These are phyloP conservation scores for Petrocephalus sullivani DNA, from an alignment of 2,797 vertebrate genomes.

Conservation along the genomic window DNA sequence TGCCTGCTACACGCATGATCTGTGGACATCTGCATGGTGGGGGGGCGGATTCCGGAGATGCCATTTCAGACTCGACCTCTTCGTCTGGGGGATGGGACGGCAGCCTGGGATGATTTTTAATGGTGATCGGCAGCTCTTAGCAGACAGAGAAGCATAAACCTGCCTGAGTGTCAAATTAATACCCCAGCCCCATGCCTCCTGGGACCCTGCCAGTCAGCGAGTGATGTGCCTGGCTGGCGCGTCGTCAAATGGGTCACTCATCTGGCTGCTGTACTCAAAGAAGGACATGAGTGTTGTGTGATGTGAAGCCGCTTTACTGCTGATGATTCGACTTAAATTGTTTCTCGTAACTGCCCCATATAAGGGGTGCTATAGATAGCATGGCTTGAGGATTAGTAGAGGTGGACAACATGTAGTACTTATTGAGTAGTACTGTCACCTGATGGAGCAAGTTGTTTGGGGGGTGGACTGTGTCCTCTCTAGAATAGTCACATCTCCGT, in stretches of 20 bases:
- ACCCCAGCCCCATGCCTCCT: not conserved
- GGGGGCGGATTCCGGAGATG: not conserved
- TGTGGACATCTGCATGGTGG: not conserved
- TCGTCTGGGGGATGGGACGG: not conserved
- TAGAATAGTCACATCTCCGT: not conserved
- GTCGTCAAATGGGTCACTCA: conserved; percentile 39
- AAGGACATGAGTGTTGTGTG: conserved; percentile 16
- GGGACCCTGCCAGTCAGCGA: not conserved
- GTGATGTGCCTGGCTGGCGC: conserved; percentile 28
- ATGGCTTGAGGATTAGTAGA: not conserved
- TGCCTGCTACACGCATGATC: not conserved
- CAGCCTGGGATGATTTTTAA: not conserved
- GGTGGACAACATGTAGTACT: not conserved
- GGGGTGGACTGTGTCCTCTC: not conserved
- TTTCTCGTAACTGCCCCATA: conserved; percentile 22
- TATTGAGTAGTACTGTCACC: not conserved
- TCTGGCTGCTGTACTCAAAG: conserved; percentile 32
- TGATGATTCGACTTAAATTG: conserved; percentile 52
- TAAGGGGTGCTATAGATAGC: not conserved
- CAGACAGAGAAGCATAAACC: conserved; percentile 3
- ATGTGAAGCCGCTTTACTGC: conserved; percentile 27
- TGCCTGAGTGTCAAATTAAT: not conserved
- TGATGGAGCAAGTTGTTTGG: not conserved
- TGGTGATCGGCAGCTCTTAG: not conserved
- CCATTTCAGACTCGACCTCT: not conserved